Evolutionary conservation across 30 jellyfish, hydroid and myxozoan species (phyloP), one percentile per base, ranked within the genome.

Genomic region (Cassiopea andromeda): DNA sequence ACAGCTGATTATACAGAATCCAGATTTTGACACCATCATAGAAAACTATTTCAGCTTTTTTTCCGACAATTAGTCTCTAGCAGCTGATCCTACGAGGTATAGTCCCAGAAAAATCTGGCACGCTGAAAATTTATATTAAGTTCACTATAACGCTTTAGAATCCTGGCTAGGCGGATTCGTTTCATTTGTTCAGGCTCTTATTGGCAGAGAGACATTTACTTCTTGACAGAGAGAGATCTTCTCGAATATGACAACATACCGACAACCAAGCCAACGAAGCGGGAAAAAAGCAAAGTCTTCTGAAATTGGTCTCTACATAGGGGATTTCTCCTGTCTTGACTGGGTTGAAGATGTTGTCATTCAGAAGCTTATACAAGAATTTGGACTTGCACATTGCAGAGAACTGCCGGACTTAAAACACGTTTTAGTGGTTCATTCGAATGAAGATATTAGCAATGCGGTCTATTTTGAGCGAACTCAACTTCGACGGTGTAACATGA

Each of bases 321-420:
- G 73, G 7, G 93, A 85, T 73, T 73, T 85, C 48, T 68, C 93
- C 15, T 85, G 93, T 48, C 81, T 85, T 10, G 93, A 85, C 58
- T 85, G 87, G 87, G 93, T 75, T 3, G 93, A 85, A 2, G 93
- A 85, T n/a, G 67, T 47, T 27, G 93, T 85, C 43, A 17, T 85
- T 15, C 93, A 85, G 47, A 7, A 72, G 44, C 38, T 85, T 38
- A 38, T 85, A 3, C 48, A 46, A n/a, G 93, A 85, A 48, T 68
- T 85, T 16, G 93, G 87, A 8, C 73, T 85, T 43, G 47, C 58
- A 45, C 13, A 18, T 27, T 14, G 58, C 93, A 73, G 67, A 68
- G 93, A 85, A 7, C 87, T 85, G 16, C 93, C 93, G 4, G 93
- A 85, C 13, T 18, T 85, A 50, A 85, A 58, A 54, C 60, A 85